Base-by-base conservation (phyloP, 2,113 vertebrate genomes). In the Prionailurus viverrinus region DNA sequence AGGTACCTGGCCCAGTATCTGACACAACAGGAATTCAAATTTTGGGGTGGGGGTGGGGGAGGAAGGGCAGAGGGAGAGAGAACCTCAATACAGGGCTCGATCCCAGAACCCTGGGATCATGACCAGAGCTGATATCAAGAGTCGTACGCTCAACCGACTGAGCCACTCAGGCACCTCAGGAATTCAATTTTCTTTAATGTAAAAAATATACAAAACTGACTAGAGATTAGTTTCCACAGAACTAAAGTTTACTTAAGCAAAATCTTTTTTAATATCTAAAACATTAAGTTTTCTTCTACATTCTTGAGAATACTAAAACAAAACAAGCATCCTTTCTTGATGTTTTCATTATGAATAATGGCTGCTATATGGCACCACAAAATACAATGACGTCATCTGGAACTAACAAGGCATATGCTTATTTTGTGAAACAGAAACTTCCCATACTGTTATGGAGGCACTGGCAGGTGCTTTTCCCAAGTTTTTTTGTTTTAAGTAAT, bases 161-260 rank as follows among this genome's bases (percentile, higher is more conserved):
- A 21, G 55, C 19, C 55, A 21, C 19, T 6, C 55, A 58, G 55
- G 55, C 55, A 7, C 55, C 55, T 19, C 1, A 36, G 15, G 29
- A 82, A 74, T 63, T 87, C 68, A 48, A 33, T 58, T 33, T 69
- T 61, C 90, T 84, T 8, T 7, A 73, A 61, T 84, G 85, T 79
- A 90, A 96, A 71, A 87, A 73, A 69, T 48, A 91, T 3, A 86
- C 16, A 96, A 23, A 78, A 79, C 27, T 96, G 8, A 71, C 71
- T 33, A 45, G 45, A 84, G 66, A 90, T 80, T 55, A 90, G 39
- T 76, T 89, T 29, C 14, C 21, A 69, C 1, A 51, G 31, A 23
- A 73, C 13, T 91, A 87, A 81, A 86, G 74, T 48, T 74, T 58
- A 94, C 48, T 88, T 89, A 89, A 73, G 55, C 29, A 73, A 96